Conservation (phyloP, 2,797 vertebrate species). For the Hozukius guyotensis region DNA sequence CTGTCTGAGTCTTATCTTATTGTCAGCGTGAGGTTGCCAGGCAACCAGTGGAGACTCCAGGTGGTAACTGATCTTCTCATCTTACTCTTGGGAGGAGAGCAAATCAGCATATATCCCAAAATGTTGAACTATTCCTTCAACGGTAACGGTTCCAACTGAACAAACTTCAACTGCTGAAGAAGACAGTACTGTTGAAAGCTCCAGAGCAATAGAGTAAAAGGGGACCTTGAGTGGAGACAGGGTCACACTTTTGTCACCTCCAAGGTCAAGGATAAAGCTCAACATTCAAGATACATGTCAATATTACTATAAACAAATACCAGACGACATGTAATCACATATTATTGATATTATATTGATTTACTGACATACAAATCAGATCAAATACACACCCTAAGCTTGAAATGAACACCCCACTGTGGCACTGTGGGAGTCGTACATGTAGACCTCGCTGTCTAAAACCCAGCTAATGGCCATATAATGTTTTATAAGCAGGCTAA, state of each 20-base stretch:
- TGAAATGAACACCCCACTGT: neutral
- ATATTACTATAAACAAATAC: neutral
- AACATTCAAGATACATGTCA: neutral
- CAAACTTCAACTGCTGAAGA: neutral
- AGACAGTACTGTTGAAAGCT: neutral
- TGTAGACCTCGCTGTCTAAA: neutral
- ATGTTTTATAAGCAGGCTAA: constrained; percentile 54
- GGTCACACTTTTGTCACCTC: neutral
- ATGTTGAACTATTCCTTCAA: neutral
- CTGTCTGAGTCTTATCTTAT: neutral
- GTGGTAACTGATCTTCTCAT: neutral
- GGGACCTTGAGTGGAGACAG: neutral
- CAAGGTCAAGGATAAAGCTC: neutral
- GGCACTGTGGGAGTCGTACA: neutral
- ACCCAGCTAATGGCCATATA: constrained; percentile 39
- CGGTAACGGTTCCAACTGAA: neutral
- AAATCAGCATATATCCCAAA: neutral
- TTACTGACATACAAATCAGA: neutral
- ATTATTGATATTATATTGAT: neutral
- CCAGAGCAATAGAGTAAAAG: neutral
- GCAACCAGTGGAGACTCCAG: neutral
- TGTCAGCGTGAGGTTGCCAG: neutral
- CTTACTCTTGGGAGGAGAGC: neutral
- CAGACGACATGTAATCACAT: constrained; percentile 11
- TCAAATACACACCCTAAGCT: neutral